A percentile compares a stretch with the other conserved stretches of the same genome.
Evolutionary conservation across 2,888 invertebrate genomes (phyloP).

Genomic region (Diarsia rubi): DNA sequence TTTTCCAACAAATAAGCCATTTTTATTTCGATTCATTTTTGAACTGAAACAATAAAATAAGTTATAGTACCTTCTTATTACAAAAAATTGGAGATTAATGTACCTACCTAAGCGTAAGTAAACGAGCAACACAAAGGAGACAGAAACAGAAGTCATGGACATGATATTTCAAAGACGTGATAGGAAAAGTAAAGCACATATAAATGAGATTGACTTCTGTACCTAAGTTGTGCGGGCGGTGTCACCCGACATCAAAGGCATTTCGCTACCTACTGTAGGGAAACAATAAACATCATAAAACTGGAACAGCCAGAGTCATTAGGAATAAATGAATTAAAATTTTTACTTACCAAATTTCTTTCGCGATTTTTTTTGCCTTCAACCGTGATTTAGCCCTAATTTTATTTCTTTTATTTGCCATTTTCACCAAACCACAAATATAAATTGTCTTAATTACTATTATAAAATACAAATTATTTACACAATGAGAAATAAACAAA

Average conservation of each 20-base stretch:
- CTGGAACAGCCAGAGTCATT: background rate
- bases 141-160: too few relatives aligned
- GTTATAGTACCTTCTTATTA: background rate
- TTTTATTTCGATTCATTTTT: slow-evolving; percentile 19
- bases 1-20: slow-evolving; percentile 10
- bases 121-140: too few relatives aligned
- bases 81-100: background rate
- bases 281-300: background rate
- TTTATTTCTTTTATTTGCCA: slow-evolving; percentile 15
- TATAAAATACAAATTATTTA: slow-evolving; percentile 2
- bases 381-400: slow-evolving; percentile 1
- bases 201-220: too few relatives aligned
- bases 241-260: background rate
- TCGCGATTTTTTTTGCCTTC: background rate
- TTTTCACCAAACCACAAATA: slow-evolving; percentile 4
- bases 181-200: too few relatives aligned
- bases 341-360: too few relatives aligned
- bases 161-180: too few relatives aligned
- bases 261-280: background rate
- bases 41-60: slow-evolving; percentile 8
- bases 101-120: too few relatives aligned
- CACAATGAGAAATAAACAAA: background rate
- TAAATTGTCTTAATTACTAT: background rate
- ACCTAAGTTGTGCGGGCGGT: background rate
- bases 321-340: background rate